Base-by-base conservation (phyloP, 1,140 invertebrate species). In the Nephotettix cincticeps region DNA sequence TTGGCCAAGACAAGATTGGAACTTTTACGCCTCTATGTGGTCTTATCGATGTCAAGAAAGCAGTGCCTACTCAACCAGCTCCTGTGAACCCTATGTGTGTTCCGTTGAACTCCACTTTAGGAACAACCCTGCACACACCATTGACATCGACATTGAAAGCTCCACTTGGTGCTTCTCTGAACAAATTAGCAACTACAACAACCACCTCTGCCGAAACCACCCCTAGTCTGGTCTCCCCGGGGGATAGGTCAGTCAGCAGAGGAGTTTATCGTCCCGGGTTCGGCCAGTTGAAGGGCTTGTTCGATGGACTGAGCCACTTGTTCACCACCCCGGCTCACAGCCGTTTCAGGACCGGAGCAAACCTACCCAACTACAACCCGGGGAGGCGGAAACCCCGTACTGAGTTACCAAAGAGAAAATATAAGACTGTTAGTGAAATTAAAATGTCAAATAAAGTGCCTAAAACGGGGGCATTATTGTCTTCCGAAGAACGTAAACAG, bases 251-350 rank as follows among this genome's bases (percentile, higher is more conserved):
- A 25, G 75, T 58, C 9, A 69, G 71, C 28, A 75, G 75, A 64
- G 73, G 65, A 47, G 61, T 80, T 75, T 9, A 78, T 84, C 27
- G 32, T 67, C 81, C 85, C 73, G 86, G 87, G 27, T 82, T 84
- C 74, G 86, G 87, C 4, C 90, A 91, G 73, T 78, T 94, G 13
- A 90, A 89, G 66, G 89, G 91, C 23, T 81, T 95, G 0, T 94
- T 91, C 81, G 93, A 95, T 80, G 92, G 93, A 1, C 83, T 95
- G 9, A 94, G 92, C 71, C 92, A 94, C 79, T 88, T 94, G 74
- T 95, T 92, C 78, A 89, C 90, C 43, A 86, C 89, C 27, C 86
- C 87, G 6, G 83, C 84, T 56, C 86, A 86, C 68, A 81, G 88
- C 81, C 75, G 89, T 76, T 67, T 43, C 11, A 27, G 64, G 9